Evolutionary conservation across 2,888 invertebrate species (phyloP), one percentile per base, ranked within the genome.

Genomic region (Ypsolopha sequella): DNA sequence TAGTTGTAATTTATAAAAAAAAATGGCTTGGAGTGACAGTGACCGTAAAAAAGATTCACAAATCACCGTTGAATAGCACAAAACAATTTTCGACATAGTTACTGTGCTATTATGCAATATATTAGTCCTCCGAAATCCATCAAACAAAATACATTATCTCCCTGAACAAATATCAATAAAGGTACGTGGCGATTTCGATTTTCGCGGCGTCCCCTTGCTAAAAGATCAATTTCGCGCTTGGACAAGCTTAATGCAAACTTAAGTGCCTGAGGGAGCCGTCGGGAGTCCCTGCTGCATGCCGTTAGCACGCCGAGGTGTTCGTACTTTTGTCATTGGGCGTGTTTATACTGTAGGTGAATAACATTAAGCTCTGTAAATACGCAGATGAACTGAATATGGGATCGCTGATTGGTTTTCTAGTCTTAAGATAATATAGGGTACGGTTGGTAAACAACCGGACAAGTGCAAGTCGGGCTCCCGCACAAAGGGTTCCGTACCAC

Each of bases 201-300:
- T 77, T 76, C 76, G 73, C 73, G 72, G 68, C 73, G 57, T 65
- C 75, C 75, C 79, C 77, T 76, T 71, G 78, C 79, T 80, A 80
- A 82, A 79, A 86, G 85, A 85, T 85, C 82, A 86, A 86, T 86
- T 86, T 86, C 84, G 76, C 85, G 85, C 81, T 79, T 80, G 80
- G 80, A 76, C 80, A 78, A 77, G 68, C 76, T 80, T 81, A 81
- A 84, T 81, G 85, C 81, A 81, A 82, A 80, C 81, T 81, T 80
- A 80, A 82, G 77, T 78, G 82, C 75, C 71, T 73, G 64, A 79
- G 82, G 85, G 69, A 68, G 66, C 60, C 60, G 61, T 65, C 39
- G 36, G 35, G 34, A 10, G 7, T 10, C 36, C 43, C 50, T 36
- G 41, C 36, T 48, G 38, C 48, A 35, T 36, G 14, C 48, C 44